These are phyloP conservation scores for Sorex fumeus DNA, from an alignment of 2,113 vertebrate genomes.

Conservation along the genomic window DNA sequence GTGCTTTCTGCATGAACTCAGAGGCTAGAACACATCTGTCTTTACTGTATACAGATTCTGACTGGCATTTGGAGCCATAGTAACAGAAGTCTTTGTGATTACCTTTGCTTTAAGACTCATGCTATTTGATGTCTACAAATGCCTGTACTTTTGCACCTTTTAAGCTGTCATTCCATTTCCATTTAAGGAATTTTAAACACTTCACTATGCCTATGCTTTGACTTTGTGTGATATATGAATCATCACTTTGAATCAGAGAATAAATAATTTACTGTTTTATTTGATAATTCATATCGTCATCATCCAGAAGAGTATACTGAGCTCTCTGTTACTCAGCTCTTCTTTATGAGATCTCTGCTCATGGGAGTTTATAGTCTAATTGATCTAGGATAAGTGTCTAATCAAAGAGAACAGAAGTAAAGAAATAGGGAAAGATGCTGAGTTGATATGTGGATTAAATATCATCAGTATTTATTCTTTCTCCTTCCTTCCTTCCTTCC, in stretches of 20 bases:
- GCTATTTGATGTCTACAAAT: neutral
- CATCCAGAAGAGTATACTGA: neutral
- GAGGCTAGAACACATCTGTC: neutral
- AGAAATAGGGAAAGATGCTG: conserved; percentile 39
- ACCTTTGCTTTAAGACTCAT: neutral
- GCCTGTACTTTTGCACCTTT: conserved; percentile 30
- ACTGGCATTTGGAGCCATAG: neutral
- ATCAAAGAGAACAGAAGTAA: conserved; percentile 19
- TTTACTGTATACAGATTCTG: neutral
- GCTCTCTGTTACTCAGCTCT: neutral
- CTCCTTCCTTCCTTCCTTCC: too few species aligned
- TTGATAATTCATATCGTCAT: conserved; percentile 38
- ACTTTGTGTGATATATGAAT: conserved; percentile 46
- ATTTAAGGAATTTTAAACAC: conserved; percentile 26
- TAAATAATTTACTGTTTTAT: conserved; percentile 54
- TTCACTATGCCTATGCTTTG: neutral
- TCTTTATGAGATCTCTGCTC: conserved; percentile 51
- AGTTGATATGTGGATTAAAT: conserved; percentile 59
- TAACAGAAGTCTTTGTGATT: neutral
- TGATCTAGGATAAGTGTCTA: neutral
- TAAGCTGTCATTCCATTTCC: neutral
- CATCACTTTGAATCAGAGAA: conserved; percentile 49
- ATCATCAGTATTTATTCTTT: neutral
- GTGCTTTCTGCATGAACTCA: neutral
- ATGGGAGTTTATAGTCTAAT: conserved; percentile 33